Evolutionary conservation across 2,888 invertebrate species (phyloP), one percentile per base, ranked within the genome.

Genomic region (Ecliptopera silaceata): DNA sequence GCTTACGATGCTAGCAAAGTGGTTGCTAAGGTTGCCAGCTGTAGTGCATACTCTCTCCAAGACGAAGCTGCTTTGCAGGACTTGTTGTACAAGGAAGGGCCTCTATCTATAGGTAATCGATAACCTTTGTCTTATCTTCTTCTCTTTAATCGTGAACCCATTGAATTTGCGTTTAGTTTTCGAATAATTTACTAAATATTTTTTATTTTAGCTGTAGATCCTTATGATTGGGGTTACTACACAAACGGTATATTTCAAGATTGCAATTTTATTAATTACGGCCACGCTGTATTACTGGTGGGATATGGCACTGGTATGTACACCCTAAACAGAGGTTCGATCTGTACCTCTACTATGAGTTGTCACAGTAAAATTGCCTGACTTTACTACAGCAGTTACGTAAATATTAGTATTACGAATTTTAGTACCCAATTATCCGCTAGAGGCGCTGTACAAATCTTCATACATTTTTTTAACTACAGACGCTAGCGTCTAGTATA

Each of bases 221-320:
- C 34, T 1, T 0, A 10, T 0, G 0, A 6, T 0, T 46, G 39
- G 39, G 0, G 0, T 0, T 0, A 1, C 0, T 44, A 38, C 36
- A 1, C 0, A 1, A 13, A 11, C 4, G 39, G 32, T 4, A 13
- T 53, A 3, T n/a, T 4, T 0, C 4, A 13, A 0, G 6, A n/a
- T 1, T 51, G 45, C 10, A n/a, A n/a, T 12, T 1, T 4, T 0
- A 3, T n/a, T 2, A 0, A 0, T 0, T 0, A 0, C 1, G 8
- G 26, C 6, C 51, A 51, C 22, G 51, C 10, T 1, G 51, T 43
- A 0, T n/a, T 51, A 17, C 51, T 51, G 1, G 51, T 51, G 1
- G 51, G 43, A 8, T 51, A 51, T 8, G 51, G 51, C 6, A 13
- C 43, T 13, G 43, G 43, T 50, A 13, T 18, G 47, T 38, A 22